These are phyloP conservation scores for Cataglyphis rosenhaueri DNA, from an alignment of 2,888 invertebrate species.

Conservation along the genomic window DNA sequence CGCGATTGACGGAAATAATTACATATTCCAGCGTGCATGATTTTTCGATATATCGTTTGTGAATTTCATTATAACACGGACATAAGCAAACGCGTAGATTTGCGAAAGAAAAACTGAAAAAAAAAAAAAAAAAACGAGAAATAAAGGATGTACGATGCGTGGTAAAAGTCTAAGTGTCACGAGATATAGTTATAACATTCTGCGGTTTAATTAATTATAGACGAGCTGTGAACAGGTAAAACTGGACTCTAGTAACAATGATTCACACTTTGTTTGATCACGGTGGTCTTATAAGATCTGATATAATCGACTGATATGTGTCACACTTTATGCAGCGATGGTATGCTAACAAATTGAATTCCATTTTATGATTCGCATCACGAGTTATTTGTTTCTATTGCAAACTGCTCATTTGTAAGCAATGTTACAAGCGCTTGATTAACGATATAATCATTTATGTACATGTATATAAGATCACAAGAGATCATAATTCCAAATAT, in stretches of 20 bases:
- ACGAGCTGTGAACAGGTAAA: background rate
- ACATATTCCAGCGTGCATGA: background rate
- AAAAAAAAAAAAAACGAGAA: background rate
- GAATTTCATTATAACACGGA: slow-evolving; percentile 12
- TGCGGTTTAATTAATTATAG: slow-evolving; percentile 46
- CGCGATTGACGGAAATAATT: slow-evolving; percentile 31
- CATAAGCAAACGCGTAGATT: background rate
- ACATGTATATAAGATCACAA: background rate
- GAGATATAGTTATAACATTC: background rate
- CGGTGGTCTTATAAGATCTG: slow-evolving; percentile 11
- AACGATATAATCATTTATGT: background rate
- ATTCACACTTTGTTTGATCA: slow-evolving; percentile 54
- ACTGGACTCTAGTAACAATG: slow-evolving; percentile 11
- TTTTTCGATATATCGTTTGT: background rate
- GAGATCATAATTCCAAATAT: background rate
- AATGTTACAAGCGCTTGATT: background rate
- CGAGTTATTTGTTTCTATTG: slow-evolving; percentile 27
- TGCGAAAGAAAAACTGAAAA: background rate
- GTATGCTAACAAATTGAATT: slow-evolving; percentile 54
- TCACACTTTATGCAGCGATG: slow-evolving; percentile 15
- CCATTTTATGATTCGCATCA: slow-evolving; percentile 39
- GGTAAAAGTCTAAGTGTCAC: slow-evolving; percentile 23
- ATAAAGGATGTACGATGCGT: background rate
- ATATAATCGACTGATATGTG: slow-evolving; percentile 14
- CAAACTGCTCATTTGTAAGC: slow-evolving; percentile 34